Evolutionary conservation across 2,113 vertebrate genomes (phyloP), one percentile per base, ranked within the genome.

Genomic region (Malurus melanocephalus): DNA sequence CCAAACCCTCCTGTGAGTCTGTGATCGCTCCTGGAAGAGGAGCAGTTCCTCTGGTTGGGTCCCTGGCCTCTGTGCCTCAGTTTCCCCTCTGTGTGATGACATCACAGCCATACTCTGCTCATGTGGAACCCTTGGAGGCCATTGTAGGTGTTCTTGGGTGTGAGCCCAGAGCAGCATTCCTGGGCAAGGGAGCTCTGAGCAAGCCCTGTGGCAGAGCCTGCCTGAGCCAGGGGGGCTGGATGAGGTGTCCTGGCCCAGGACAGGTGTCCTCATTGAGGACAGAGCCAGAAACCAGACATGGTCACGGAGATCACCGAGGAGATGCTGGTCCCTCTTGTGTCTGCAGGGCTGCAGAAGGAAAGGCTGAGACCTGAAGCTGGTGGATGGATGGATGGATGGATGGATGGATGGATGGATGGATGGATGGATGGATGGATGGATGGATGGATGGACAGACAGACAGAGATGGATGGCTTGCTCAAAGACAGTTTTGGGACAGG

Each of bases 221-320:
- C 69, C 53, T 8, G 7, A 35, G 27, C 16, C 0, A 0, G 19
- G 5, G 16, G 27, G 2, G 10, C 57, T 77, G 60, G 48, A 55
- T 23, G 49, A 64, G 49, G 6, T 59, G 30, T 48, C 53, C 45
- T 6, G 3, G 53, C 3, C 30, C 32, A 35, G 35, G 35, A 35
- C 35, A 64, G 49, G 6, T 59, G 38, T 38, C 38, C 38, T 38
- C 38, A 38, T 38, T 38, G 38, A 38, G 38, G 38, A 38, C 38
- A 38, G 80, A 33, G 46, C 69, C 42, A 17, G 32, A 71, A 56
- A 4, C 13, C 15, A 13, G 3, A 3, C 2, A 1, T 22, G 38
- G 27, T 35, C 53, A 27, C 21, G 22, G 61, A 59, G 49, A 35
- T 43, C 42, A 2, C 18, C 3, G 0, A 22, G 43, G 28, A 48